phyloP scores from a whole-genome alignment of 1,140 invertebrate species.

The Drosophila prosaltans region DNA sequence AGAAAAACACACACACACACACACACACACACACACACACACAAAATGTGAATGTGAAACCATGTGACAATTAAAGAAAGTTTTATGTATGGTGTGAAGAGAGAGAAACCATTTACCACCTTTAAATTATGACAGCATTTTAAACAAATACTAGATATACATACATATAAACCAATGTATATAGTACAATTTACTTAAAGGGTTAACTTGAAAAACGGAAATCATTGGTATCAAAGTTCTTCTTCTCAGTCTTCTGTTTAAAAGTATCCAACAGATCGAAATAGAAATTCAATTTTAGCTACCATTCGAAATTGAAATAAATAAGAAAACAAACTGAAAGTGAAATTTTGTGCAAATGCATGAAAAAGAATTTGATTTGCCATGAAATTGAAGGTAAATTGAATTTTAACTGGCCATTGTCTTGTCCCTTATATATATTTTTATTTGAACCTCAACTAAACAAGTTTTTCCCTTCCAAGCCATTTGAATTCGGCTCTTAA shows the following conservation, averaged over 20 bases:
- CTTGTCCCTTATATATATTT: not conserved
- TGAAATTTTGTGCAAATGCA: no score
- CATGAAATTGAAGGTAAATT: not conserved
- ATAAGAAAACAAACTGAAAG: no score
- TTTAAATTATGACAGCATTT: not conserved
- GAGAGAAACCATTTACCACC: not conserved
- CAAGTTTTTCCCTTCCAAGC: constrained; percentile 18
- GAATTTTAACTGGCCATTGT: constrained; percentile 6
- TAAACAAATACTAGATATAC: not conserved
- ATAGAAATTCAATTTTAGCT: no score
- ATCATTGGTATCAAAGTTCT: no score
- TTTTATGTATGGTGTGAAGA: not conserved
- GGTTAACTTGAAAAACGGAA: no score
- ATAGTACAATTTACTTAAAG: no score
- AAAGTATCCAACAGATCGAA: no score
- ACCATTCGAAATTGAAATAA: no score
- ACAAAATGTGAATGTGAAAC: not conserved
- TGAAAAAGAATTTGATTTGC: not conserved
- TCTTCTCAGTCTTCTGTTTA: no score
- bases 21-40: not conserved
- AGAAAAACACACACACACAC: constrained; percentile 7
- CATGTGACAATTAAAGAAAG: constrained; percentile 6
- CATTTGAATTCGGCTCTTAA: constrained; percentile 54
- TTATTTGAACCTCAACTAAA: not conserved
- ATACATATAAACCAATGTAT: no score